Conservation (phyloP, 2,888 invertebrate species). For the Ametastegia equiseti region DNA sequence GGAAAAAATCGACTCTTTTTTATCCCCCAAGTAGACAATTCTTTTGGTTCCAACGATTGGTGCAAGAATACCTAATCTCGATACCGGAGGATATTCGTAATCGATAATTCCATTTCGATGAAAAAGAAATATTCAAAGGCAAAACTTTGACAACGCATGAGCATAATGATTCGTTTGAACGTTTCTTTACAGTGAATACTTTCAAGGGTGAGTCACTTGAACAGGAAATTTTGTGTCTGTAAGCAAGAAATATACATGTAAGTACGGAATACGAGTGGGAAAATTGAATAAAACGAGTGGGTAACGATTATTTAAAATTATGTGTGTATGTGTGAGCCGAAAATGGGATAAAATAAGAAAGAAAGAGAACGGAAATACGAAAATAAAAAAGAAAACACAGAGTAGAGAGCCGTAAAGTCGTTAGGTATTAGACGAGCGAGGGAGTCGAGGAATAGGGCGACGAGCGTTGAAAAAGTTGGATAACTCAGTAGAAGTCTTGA, state of each 20-base stretch:
- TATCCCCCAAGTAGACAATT: too few relatives aligned
- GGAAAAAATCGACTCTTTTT: too few relatives aligned
- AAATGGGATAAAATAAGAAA: not conserved
- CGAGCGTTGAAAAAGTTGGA: slow-evolving; percentile 1
- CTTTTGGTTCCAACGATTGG: too few relatives aligned
- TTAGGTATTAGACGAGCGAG: not conserved
- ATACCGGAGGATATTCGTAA: not conserved
- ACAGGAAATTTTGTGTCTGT: not conserved
- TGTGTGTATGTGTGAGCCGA: not conserved
- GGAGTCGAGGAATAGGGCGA: not conserved
- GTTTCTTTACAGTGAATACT: not conserved
- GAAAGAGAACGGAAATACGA: not conserved
- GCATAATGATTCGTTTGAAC: not conserved
- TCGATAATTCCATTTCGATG: not conserved
- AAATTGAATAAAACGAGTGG: not conserved
- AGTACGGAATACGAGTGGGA: not conserved
- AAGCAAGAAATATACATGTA: not conserved
- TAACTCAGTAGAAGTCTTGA: slow-evolving; percentile 51
- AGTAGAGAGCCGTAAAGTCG: not conserved
- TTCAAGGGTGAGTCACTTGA: not conserved
- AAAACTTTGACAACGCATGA: not conserved
- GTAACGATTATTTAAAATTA: not conserved
- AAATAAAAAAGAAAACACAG: not conserved
- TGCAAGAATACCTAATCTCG: not conserved
- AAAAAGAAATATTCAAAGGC: not conserved